Base-by-base conservation (phyloP, 2,113 vertebrate genomes). In the Toxotes jaculatrix region DNA sequence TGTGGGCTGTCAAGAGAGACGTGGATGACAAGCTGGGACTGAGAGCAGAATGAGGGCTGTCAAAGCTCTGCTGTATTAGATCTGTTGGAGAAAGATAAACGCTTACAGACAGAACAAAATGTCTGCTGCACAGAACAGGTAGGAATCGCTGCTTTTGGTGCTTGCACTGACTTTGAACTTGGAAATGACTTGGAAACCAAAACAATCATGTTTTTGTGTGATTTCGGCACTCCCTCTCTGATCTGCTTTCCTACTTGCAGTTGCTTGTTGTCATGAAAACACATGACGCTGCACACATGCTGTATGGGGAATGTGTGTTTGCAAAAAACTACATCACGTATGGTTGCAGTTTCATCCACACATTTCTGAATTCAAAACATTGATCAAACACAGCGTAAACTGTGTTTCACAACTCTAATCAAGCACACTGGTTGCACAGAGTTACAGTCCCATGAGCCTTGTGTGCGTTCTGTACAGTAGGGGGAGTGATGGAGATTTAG, bases 11-110 rank as follows among this genome's bases (percentile, higher is more conserved):
- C 92, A 87, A 67, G 83, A 77, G 36, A 0, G 53, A 88, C 75
- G 66, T 7, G 71, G 82, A 87, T 75, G 82, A 92, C 89, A 87
- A 83, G 74, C 80, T 74, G 67, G 76, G 89, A 86, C 83, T 74
- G 86, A 85, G 79, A 85, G 78, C n/a, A 88, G 83, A 92, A 93
- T 89, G 83, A 88, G 91, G 87, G 86, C 83, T 92, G 93, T 94
- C 92, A 92, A 92, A 93, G 87, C 89, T 70, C 14, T 0, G 21
- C 56, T 85, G 64, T 66, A 79, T 84, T 66, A 66, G 42, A 85
- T 74, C 68, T 68, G 81, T 82, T 77, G 84, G 73, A 83, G 71
- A 83, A 66, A 84, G 83, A 77, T 67, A 83, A 83, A 81, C 19
- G 42, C 77, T 82, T 61, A 51, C n/a, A 75, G 21, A 77, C 17